These are phyloP conservation scores for Monochamus alternatus DNA, from an alignment of 2,888 invertebrate genomes.

Conservation along the genomic window DNA sequence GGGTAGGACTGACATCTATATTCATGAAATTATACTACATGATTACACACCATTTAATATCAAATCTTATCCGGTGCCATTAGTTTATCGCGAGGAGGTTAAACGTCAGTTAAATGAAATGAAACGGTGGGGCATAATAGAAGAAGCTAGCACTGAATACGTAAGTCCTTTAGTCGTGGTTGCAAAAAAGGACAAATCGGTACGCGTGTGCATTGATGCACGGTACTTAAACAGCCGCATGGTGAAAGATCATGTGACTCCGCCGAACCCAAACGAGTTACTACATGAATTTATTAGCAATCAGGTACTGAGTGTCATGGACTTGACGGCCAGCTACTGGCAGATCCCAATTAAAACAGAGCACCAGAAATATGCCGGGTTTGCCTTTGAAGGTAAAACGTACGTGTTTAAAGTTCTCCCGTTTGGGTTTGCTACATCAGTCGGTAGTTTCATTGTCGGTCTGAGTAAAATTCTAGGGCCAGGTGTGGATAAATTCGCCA, in stretches of 20 bases:
- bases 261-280: slow-evolving; percentile 30
- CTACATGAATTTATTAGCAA: slow-evolving; percentile 21
- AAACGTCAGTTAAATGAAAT: slow-evolving; percentile 37
- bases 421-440: slow-evolving; percentile 43
- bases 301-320: slow-evolving; percentile 23
- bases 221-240: slow-evolving; percentile 36
- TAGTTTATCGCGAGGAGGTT: slow-evolving; percentile 22
- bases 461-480: slow-evolving; percentile 28
- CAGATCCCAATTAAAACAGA: slow-evolving; percentile 42
- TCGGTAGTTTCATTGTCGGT: slow-evolving; percentile 30
- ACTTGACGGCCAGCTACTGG: slow-evolving; percentile 37
- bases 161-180: slow-evolving; percentile 40
- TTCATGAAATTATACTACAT: slow-evolving; percentile 25
- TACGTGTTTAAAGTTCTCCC: slow-evolving; percentile 45
- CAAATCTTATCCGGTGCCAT: slow-evolving; percentile 33
- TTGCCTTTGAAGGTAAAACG: slow-evolving; percentile 39
- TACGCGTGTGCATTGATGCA: slow-evolving; percentile 47
- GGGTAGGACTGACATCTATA: slow-evolving; percentile 9
- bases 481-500: background rate
- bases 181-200: slow-evolving; percentile 42
- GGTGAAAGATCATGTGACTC: background rate
- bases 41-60: slow-evolving; percentile 38
- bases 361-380: slow-evolving; percentile 44
- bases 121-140: slow-evolving; percentile 38
- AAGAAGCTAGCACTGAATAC: slow-evolving; percentile 32